phyloP scores from a whole-genome alignment of 2,113 vertebrate genomes.

The Phoxinus phoxinus region DNA sequence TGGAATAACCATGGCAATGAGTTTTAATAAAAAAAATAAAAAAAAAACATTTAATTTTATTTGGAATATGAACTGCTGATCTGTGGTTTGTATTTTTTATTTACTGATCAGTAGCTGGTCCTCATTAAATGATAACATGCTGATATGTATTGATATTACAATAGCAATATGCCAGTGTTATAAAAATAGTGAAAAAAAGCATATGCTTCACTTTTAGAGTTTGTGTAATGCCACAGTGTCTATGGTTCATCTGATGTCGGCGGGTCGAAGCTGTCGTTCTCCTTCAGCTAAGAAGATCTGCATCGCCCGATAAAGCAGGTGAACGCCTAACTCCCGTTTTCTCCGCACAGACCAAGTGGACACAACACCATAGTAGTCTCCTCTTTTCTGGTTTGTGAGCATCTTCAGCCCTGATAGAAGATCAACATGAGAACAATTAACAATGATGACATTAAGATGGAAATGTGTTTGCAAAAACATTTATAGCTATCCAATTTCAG shows the following conservation, averaged over 20 bases:
- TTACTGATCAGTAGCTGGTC: not conserved
- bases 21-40: not conserved
- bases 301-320: conserved; percentile 83
- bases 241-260: conserved; percentile 74
- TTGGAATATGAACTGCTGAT: not conserved
- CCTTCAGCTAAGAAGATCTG: conserved; percentile 90
- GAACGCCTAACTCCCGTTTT: conserved; percentile 80
- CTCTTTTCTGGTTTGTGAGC: conserved; percentile 88
- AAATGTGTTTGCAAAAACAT: not conserved
- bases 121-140: too few relatives aligned
- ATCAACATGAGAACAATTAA: not conserved
- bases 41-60: not conserved
- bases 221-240: not conserved
- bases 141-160: not conserved
- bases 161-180: not conserved
- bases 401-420: conserved; percentile 79
- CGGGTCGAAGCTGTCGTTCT: conserved; percentile 84
- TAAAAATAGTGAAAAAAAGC: not conserved
- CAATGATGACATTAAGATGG: not conserved
- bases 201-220: not conserved
- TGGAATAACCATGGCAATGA: not conserved
- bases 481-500: not conserved
- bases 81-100: not conserved
- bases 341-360: conserved; percentile 77
- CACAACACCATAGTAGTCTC: conserved; percentile 83